Percentiles rank a stretch among this genome's conserved stretches.
Evolutionary conservation across 1,140 invertebrate genomes (phyloP).

Genomic region (Drosophila ironensis): DNA sequence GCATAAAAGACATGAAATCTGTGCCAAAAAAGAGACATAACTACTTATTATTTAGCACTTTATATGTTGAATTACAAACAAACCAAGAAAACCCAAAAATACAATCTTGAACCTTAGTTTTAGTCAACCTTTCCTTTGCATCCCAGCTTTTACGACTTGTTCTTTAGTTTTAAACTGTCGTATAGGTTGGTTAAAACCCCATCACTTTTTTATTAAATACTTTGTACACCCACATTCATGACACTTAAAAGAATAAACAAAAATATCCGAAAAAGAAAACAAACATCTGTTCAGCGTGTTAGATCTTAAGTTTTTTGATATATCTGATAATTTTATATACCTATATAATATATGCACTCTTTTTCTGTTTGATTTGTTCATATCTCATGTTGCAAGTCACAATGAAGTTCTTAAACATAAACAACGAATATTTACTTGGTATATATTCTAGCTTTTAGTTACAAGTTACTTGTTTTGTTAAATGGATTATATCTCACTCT

Average conservation of each 20-base stretch:
- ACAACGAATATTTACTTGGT: constrained; percentile 31
- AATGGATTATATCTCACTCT: constrained; percentile 57
- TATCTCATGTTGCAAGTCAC: constrained; percentile 71
- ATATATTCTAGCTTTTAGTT: constrained; percentile 43
- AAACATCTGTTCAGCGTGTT: constrained; percentile 41
- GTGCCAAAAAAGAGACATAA: constrained; percentile 69
- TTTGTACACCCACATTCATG: constrained; percentile 58
- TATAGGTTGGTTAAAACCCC: constrained; percentile 37
- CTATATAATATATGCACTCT: constrained; percentile 50
- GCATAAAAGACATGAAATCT: constrained; percentile 62
- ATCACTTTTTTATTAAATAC: constrained; percentile 34
- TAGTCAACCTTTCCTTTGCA: constrained; percentile 35
- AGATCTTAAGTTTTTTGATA: constrained; percentile 35
- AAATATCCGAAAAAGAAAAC: not conserved
- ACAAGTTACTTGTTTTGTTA: constrained; percentile 72
- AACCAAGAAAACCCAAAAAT: constrained; percentile 2
- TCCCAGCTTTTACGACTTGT: constrained; percentile 50
- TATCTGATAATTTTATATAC: constrained; percentile 30
- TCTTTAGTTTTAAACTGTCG: constrained; percentile 64
- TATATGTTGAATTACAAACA: constrained; percentile 58
- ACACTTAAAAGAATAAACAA: constrained; percentile 9
- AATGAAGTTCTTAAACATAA: constrained; percentile 62
- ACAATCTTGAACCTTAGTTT: constrained; percentile 32
- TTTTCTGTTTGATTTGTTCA: constrained; percentile 73
- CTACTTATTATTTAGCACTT: constrained; percentile 54